These are phyloP conservation scores for Saturnia japonica DNA, from an alignment of 2,888 invertebrate genomes.

Conservation along the genomic window DNA sequence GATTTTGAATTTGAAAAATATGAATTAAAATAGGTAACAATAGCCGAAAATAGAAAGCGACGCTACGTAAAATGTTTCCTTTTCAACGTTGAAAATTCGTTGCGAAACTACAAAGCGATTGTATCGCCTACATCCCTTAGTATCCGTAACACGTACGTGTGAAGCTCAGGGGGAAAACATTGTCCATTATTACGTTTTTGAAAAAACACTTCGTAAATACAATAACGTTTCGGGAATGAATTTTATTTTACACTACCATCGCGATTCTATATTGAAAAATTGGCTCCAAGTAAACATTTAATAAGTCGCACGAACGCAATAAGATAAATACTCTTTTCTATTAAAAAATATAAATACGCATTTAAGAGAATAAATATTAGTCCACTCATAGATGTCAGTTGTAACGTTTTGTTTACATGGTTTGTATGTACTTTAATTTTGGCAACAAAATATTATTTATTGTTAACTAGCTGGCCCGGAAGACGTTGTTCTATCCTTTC, in stretches of 20 bases:
- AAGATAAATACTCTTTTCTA: too few species aligned
- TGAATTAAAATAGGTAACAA: not conserved
- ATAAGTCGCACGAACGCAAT: too few species aligned
- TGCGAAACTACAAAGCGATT: slow-evolving; percentile 9
- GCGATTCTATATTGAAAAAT: not conserved
- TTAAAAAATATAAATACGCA: too few species aligned
- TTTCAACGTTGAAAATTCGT: slow-evolving; percentile 8
- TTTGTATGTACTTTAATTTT: too few species aligned
- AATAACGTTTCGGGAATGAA: not conserved
- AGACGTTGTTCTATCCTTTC: too few species aligned
- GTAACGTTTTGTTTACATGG: too few species aligned
- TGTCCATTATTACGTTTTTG: slow-evolving; percentile 4
- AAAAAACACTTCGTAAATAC: not conserved
- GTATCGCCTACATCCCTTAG: not conserved
- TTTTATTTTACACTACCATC: not conserved
- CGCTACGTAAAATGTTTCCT: not conserved
- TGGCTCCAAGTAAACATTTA: too few species aligned
- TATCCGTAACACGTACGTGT: not conserved
- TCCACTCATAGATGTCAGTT: too few species aligned
- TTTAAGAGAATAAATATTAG: too few species aligned
- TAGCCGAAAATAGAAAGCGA: not conserved
- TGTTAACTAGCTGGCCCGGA: too few species aligned
- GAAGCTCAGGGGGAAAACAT: slow-evolving; percentile 1
- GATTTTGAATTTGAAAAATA: not conserved
- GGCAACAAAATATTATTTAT: too few species aligned